Conservation (phyloP, 2,797 vertebrate genomes). For the Myotis daubentonii region DNA sequence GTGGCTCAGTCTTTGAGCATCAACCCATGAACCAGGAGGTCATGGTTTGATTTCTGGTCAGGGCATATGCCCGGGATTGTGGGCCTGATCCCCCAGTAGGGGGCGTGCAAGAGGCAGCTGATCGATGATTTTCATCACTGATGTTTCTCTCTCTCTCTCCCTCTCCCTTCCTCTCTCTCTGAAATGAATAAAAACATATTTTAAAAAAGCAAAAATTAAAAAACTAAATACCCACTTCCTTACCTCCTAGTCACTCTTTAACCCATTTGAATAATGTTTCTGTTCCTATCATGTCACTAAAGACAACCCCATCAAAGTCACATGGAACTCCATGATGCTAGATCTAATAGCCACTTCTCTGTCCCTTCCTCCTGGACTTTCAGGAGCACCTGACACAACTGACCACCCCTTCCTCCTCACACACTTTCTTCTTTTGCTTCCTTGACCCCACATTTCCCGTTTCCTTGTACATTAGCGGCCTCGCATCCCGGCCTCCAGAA, state of each 20-base stretch:
- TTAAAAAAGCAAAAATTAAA: neutral
- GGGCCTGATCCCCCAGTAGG: too few relatives aligned
- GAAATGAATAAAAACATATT: too few relatives aligned
- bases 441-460: neutral
- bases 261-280: neutral
- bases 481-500: neutral
- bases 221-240: neutral
- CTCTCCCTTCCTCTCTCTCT: too few relatives aligned
- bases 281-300: neutral
- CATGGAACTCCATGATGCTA: neutral
- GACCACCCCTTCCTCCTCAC: neutral
- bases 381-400: neutral
- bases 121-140: too few relatives aligned
- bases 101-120: too few relatives aligned
- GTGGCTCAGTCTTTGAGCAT: too few relatives aligned
- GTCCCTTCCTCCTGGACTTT: neutral
- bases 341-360: neutral
- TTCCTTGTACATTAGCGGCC: neutral
- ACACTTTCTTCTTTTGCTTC: neutral
- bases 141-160: too few relatives aligned
- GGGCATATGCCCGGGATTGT: too few relatives aligned
- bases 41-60: too few relatives aligned
- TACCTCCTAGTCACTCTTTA: neutral
- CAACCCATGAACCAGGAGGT: too few relatives aligned
- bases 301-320: neutral